These are phyloP conservation scores for Chloroclysta siterata DNA, from an alignment of 2,888 invertebrate species.

Conservation along the genomic window DNA sequence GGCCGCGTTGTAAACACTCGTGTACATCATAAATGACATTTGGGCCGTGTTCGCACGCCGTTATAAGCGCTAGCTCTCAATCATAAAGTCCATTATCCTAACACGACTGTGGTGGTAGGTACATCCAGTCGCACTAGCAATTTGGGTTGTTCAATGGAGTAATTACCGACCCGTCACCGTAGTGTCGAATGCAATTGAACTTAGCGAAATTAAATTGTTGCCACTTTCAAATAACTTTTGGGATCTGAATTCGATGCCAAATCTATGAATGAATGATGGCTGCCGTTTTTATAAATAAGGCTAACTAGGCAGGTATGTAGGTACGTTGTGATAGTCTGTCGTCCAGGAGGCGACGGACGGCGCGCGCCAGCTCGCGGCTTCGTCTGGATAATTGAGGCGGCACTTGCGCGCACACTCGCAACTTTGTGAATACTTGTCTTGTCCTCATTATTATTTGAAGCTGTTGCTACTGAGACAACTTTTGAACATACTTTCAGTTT, in stretches of 20 bases:
- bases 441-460: conserved; percentile 19
- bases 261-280: conserved; percentile 5
- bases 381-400: neutral
- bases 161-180: neutral
- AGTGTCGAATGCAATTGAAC: neutral
- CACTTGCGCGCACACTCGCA: neutral
- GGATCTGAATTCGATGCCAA: neutral
- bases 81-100: conserved; percentile 9
- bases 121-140: conserved; percentile 18
- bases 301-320: neutral
- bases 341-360: too few relatives aligned
- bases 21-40: conserved; percentile 30
- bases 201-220: conserved; percentile 1
- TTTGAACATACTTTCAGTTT: neutral
- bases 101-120: neutral
- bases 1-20: conserved; percentile 18
- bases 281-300: neutral
- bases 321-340: too few relatives aligned
- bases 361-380: neutral
- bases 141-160: conserved; percentile 13
- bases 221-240: neutral
- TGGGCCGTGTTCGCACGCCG: conserved; percentile 14
- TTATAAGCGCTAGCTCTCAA: conserved; percentile 16
- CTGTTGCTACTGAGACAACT: conserved; percentile 7
- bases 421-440: conserved; percentile 13